These are phyloP conservation scores for Channa striata DNA, from an alignment of 2,797 vertebrate genomes.

Conservation along the genomic window DNA sequence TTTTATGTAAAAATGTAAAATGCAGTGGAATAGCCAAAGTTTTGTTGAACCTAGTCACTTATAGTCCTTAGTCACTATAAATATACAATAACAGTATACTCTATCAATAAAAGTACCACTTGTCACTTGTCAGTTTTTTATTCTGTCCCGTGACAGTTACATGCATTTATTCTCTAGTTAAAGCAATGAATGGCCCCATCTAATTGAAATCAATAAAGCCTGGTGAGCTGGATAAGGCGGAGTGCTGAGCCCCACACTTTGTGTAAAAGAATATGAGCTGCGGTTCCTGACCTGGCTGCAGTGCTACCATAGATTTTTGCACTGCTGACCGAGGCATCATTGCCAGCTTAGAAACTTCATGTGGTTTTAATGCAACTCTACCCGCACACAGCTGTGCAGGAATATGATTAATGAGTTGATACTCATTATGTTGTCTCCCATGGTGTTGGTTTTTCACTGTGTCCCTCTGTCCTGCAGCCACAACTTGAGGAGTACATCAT, in stretches of 20 bases:
- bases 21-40: background rate
- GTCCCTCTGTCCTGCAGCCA: slow-evolving; percentile 85
- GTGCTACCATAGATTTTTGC: slow-evolving; percentile 35
- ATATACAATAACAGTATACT: slow-evolving; percentile 7
- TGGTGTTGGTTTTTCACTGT: slow-evolving; percentile 30
- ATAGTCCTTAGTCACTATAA: too few species aligned
- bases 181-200: slow-evolving; percentile 73
- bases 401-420: slow-evolving; percentile 46
- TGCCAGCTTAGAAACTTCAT: slow-evolving; percentile 48
- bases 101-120: too few species aligned
- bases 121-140: slow-evolving; percentile 52
- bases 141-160: slow-evolving; percentile 65
- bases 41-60: background rate
- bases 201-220: slow-evolving; percentile 80
- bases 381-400: background rate
- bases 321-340: slow-evolving; percentile 41
- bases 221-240: slow-evolving; percentile 51
- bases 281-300: slow-evolving; percentile 56
- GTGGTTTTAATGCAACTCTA: slow-evolving; percentile 51
- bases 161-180: slow-evolving; percentile 76
- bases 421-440: slow-evolving; percentile 43
- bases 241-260: slow-evolving; percentile 69
- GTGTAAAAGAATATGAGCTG: slow-evolving; percentile 69
- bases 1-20: background rate
- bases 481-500: slow-evolving; percentile 93